These are phyloP conservation scores for Anseranas semipalmata DNA, from an alignment of 2,113 vertebrate genomes.

Conservation along the genomic window DNA sequence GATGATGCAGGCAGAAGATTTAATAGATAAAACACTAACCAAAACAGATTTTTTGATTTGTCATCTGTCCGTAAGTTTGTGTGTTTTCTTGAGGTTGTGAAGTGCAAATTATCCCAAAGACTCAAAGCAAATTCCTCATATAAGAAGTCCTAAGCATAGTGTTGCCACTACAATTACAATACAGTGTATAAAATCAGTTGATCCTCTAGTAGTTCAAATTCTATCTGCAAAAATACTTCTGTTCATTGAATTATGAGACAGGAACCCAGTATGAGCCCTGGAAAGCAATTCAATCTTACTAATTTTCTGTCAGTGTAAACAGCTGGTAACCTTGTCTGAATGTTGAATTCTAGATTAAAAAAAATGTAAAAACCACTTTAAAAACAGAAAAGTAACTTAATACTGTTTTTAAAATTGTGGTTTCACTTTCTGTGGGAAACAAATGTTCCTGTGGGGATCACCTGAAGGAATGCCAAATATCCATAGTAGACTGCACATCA, in stretches of 20 bases:
- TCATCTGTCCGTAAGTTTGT: accelerated
- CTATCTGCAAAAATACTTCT: not conserved
- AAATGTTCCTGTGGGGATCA: not conserved
- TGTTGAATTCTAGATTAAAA: not conserved
- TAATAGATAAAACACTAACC: not conserved
- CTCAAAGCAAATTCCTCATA: not conserved
- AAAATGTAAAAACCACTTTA: not conserved
- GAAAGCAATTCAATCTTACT: not conserved
- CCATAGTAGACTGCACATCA: not conserved
- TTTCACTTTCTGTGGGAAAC: conserved; percentile 26
- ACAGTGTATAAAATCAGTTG: not conserved
- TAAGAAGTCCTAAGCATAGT: not conserved
- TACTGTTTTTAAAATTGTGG: not conserved
- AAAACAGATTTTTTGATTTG: not conserved
- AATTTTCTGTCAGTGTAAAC: not conserved
- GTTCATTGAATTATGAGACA: not conserved
- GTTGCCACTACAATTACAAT: not conserved
- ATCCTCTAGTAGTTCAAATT: not conserved
- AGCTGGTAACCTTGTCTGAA: not conserved
- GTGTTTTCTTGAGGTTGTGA: not conserved
- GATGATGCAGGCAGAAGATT: not conserved
- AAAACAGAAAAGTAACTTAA: conserved; percentile 3
- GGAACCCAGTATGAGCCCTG: not conserved
- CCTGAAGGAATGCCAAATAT: conserved; percentile 21
- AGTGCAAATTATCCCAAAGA: not conserved